Percentiles rank a stretch among this genome's conserved stretches.
Conservation (phyloP, 2,113 vertebrate species). For the Irena cyanogastra region DNA sequence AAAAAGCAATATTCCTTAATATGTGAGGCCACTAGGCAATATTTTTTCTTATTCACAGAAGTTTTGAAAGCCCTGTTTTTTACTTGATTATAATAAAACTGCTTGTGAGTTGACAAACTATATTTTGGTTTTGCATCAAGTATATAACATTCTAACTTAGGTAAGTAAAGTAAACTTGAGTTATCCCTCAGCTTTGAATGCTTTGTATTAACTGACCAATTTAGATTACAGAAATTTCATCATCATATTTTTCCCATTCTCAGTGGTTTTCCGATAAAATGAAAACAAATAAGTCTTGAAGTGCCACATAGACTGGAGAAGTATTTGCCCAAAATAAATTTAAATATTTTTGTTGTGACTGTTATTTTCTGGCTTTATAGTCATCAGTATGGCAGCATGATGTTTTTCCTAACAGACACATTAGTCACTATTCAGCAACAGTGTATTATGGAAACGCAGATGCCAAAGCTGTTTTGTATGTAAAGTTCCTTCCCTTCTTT, state of each 20-base stretch:
- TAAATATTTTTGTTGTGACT: neutral
- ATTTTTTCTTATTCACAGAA: neutral
- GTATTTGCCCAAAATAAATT: neutral
- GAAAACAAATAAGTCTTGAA: neutral
- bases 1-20: slow-evolving; percentile 27
- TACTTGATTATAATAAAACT: slow-evolving; percentile 49
- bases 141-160: neutral
- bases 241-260: neutral
- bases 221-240: slow-evolving; percentile 4
- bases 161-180: neutral
- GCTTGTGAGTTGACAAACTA: neutral
- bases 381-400: neutral
- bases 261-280: neutral
- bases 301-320: neutral
- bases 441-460: neutral
- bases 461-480: neutral
- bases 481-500: neutral
- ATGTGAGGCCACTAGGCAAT: slow-evolving; percentile 16
- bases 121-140: slow-evolving; percentile 2
- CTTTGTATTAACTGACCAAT: neutral
- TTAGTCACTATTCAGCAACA: neutral
- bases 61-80: slow-evolving; percentile 42
- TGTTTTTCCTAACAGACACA: neutral
- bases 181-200: neutral
- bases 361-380: neutral